Percentiles rank a stretch among this genome's conserved stretches.
phyloP scores from a whole-genome alignment of 2,113 vertebrate species.

The Cyprinodon brontotheroides region DNA sequence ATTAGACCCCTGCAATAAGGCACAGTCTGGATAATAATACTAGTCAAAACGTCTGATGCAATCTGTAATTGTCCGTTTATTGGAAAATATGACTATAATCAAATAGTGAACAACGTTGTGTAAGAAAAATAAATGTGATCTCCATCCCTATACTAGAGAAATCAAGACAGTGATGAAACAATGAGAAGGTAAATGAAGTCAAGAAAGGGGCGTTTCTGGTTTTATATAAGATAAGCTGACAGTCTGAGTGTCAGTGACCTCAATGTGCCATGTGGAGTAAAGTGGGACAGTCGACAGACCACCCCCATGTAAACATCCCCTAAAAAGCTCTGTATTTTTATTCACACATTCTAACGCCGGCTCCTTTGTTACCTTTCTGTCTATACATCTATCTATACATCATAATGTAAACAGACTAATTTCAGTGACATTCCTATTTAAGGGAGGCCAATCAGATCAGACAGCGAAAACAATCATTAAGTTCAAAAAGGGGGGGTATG shows the following conservation, averaged over 20 bases:
- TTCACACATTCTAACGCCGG: background rate
- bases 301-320: slow-evolving; percentile 10
- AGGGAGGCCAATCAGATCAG: slow-evolving; percentile 15
- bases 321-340: slow-evolving; percentile 25
- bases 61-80: slow-evolving; percentile 9
- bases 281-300: slow-evolving; percentile 41
- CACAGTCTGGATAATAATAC: slow-evolving; percentile 45
- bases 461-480: too few species aligned
- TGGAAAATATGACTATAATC: slow-evolving; percentile 8
- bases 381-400: slow-evolving; percentile 24
- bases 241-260: slow-evolving; percentile 63
- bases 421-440: slow-evolving; percentile 44
- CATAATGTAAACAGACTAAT: slow-evolving; percentile 18
- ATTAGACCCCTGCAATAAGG: slow-evolving; percentile 48
- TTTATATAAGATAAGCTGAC: slow-evolving; percentile 26
- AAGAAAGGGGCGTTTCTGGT: slow-evolving; percentile 9
- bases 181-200: background rate
- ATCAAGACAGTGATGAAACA: background rate
- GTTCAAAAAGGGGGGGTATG: too few species aligned
- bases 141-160: background rate
- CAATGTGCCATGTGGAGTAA: slow-evolving; percentile 74
- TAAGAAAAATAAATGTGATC: background rate
- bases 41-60: background rate
- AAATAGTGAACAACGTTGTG: background rate
- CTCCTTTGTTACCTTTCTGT: slow-evolving; percentile 45